Conservation (phyloP, 2,888 invertebrate genomes). For the Lobophora halterata region DNA sequence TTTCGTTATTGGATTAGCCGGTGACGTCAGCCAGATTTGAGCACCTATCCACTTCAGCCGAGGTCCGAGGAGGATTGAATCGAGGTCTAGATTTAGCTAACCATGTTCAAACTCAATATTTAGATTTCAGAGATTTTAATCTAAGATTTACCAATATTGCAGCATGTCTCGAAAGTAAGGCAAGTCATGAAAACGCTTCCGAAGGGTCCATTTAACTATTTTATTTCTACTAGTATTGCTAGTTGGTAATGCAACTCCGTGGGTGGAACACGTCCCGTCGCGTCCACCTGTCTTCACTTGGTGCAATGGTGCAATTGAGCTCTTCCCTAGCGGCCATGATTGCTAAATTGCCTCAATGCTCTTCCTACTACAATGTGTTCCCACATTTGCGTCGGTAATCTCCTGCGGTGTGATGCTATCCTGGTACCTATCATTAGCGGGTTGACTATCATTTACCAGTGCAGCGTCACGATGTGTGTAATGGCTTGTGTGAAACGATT, state of each 20-base stretch:
- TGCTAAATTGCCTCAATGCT: slow-evolving; percentile 42
- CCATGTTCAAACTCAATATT: slow-evolving; percentile 2
- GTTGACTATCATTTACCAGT: slow-evolving; percentile 21
- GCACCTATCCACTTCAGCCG: slow-evolving; percentile 26
- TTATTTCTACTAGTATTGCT: not conserved
- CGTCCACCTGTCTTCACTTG: slow-evolving; percentile 33
- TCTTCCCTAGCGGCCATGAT: slow-evolving; percentile 32
- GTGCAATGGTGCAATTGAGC: slow-evolving; percentile 34
- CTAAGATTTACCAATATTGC: slow-evolving; percentile 11
- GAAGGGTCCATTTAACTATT: slow-evolving; percentile 12
- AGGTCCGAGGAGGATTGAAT: slow-evolving; percentile 6
- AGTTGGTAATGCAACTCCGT: slow-evolving; percentile 19
- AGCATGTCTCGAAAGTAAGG: slow-evolving; percentile 7
- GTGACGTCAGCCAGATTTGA: slow-evolving; percentile 32
- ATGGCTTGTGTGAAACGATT: slow-evolving; percentile 11
- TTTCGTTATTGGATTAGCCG: slow-evolving; percentile 31
- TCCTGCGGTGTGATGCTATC: slow-evolving; percentile 26
- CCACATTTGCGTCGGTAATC: slow-evolving; percentile 34
- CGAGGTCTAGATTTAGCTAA: not conserved
- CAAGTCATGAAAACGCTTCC: slow-evolving; percentile 7
- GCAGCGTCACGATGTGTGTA: too few species aligned
- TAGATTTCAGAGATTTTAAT: slow-evolving; percentile 7
- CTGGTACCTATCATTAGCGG: slow-evolving; percentile 24
- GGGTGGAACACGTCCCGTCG: slow-evolving; percentile 33
- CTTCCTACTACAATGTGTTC: slow-evolving; percentile 40